These are phyloP conservation scores for Tragulus kanchil DNA, from an alignment of 2,113 vertebrate genomes.

Conservation along the genomic window DNA sequence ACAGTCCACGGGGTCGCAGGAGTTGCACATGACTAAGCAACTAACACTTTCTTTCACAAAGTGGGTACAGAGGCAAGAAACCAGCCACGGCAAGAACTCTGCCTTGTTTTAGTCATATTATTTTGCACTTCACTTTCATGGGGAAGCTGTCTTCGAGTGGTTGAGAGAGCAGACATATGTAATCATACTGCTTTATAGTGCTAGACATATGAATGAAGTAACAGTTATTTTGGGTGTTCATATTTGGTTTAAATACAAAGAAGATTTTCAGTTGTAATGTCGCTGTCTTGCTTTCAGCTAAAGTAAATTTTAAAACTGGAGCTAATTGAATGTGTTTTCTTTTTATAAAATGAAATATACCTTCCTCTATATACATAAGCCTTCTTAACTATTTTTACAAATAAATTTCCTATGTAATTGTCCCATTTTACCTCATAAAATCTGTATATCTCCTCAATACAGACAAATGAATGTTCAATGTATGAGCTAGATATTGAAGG, in stretches of 20 bases:
- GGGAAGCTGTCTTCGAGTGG: not conserved
- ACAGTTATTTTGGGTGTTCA: not conserved
- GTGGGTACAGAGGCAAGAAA: not conserved
- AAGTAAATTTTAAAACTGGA: not conserved
- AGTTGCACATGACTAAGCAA: not conserved
- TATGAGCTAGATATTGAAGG: slow-evolving; percentile 4
- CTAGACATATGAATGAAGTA: slow-evolving; percentile 2
- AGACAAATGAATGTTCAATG: slow-evolving; percentile 37
- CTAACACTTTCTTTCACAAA: not conserved
- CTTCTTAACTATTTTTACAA: not conserved
- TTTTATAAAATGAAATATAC: slow-evolving; percentile 19
- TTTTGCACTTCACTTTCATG: not conserved
- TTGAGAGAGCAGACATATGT: not conserved
- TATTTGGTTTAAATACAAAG: slow-evolving; percentile 12
- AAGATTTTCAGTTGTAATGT: not conserved
- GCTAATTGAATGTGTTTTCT: not conserved
- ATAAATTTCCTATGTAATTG: slow-evolving; percentile 30
- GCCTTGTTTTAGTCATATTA: not conserved
- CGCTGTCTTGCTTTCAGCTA: not conserved
- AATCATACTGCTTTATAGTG: not conserved
- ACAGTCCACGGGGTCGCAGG: not conserved
- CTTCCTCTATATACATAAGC: not conserved
- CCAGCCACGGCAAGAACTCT: not conserved
- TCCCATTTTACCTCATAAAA: slow-evolving; percentile 57
- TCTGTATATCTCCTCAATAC: not conserved